Evolutionary conservation across 2,888 invertebrate genomes (phyloP).

Genomic region (Agrochola litura): DNA sequence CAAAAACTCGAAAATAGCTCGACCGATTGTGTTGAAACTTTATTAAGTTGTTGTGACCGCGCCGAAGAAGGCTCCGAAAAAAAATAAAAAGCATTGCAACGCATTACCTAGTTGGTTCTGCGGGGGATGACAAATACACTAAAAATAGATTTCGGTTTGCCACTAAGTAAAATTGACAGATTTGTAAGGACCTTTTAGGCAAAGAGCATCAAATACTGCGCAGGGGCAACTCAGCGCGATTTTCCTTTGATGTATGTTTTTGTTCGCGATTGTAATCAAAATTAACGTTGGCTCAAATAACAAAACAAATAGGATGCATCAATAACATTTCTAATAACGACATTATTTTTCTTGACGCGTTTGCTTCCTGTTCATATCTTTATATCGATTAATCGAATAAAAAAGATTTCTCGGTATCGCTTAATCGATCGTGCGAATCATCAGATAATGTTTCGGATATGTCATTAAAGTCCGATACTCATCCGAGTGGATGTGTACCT

Average conservation of each 20-base stretch:
- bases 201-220: background rate
- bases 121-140: background rate
- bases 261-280: conserved; percentile 6
- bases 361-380: conserved; percentile 46
- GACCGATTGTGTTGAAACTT: no score
- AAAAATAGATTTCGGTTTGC: background rate
- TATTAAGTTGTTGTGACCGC: no score
- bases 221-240: background rate
- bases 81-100: no score
- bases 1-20: no score
- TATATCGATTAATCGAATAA: conserved; percentile 24
- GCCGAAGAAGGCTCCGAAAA: no score
- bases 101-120: background rate
- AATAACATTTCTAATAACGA: conserved; percentile 28
- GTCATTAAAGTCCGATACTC: conserved; percentile 37
- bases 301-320: conserved; percentile 26
- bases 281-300: conserved; percentile 25
- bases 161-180: background rate
- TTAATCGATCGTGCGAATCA: conserved; percentile 38
- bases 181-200: background rate
- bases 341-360: conserved; percentile 13
- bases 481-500: conserved; percentile 32
- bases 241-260: conserved; percentile 16
- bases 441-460: conserved; percentile 44
- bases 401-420: conserved; percentile 50